phyloP scores from a whole-genome alignment of 1,140 invertebrate species.

The Conopomorpha cramerella region DNA sequence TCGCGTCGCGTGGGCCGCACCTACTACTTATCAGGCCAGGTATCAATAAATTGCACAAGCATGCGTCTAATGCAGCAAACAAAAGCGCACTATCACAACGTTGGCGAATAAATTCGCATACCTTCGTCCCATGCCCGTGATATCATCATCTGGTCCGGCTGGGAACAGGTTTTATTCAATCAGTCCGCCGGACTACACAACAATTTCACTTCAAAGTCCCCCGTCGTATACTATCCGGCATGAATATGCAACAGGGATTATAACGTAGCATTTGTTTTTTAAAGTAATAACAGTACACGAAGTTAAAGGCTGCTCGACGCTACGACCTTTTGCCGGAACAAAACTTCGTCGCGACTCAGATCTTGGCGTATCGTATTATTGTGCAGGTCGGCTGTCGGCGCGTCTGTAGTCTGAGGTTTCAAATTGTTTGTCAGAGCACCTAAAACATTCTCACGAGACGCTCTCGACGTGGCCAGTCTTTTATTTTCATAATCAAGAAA shows the following conservation, averaged over 20 bases:
- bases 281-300: conserved; percentile 15
- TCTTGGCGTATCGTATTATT: too few relatives aligned
- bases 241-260: conserved; percentile 8
- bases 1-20: conserved; percentile 37
- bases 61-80: conserved; percentile 31
- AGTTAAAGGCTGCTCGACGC: too few relatives aligned
- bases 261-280: conserved; percentile 15
- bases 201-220: background rate
- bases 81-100: conserved; percentile 51
- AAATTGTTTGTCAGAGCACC: conserved; percentile 18
- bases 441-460: conserved; percentile 25
- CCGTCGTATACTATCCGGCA: background rate
- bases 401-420: conserved; percentile 2
- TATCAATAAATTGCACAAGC: conserved; percentile 54
- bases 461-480: conserved; percentile 14
- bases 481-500: conserved; percentile 42
- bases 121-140: conserved; percentile 31
- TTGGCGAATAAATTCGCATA: conserved; percentile 53
- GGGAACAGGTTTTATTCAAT: conserved; percentile 3
- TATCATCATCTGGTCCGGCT: conserved; percentile 32
- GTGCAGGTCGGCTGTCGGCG: too few relatives aligned
- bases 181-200: too few relatives aligned
- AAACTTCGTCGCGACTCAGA: too few relatives aligned
- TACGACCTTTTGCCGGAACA: too few relatives aligned
- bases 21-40: conserved; percentile 49